A percentile compares a stretch with the other conserved stretches of the same genome.
These are phyloP conservation scores for Pseudococcus jackbeardsleyi DNA, from an alignment of 2,888 invertebrate species.

Conservation along the genomic window DNA sequence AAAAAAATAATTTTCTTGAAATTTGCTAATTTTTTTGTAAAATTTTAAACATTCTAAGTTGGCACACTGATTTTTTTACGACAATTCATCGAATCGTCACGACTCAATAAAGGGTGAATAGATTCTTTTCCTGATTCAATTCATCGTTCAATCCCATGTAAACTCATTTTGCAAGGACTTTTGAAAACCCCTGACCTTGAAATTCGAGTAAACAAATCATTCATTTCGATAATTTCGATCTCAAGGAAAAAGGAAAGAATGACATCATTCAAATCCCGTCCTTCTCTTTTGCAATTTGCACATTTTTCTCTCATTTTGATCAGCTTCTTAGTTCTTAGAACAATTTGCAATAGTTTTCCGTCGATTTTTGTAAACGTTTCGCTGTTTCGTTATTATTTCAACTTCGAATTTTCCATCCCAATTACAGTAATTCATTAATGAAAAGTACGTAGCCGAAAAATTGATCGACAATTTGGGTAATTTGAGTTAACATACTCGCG, in stretches of 20 bases:
- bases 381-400: neutral
- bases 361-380: neutral
- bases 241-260: neutral
- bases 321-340: neutral
- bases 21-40: neutral
- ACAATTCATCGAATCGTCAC: neutral
- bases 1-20: neutral
- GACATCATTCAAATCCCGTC: neutral
- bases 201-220: neutral
- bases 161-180: neutral
- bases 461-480: neutral
- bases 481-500: neutral
- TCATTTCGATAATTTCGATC: neutral
- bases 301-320: neutral
- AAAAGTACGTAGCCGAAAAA: constrained; percentile 1
- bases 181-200: neutral
- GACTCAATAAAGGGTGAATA: neutral
- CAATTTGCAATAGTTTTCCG: neutral
- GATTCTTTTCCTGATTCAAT: neutral
- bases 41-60: neutral
- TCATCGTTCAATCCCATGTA: neutral
- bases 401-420: neutral
- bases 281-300: neutral
- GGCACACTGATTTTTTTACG: neutral
- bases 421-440: neutral